Conservation (phyloP, 2,113 vertebrate genomes). For the Lepisosteus oculatus region DNA sequence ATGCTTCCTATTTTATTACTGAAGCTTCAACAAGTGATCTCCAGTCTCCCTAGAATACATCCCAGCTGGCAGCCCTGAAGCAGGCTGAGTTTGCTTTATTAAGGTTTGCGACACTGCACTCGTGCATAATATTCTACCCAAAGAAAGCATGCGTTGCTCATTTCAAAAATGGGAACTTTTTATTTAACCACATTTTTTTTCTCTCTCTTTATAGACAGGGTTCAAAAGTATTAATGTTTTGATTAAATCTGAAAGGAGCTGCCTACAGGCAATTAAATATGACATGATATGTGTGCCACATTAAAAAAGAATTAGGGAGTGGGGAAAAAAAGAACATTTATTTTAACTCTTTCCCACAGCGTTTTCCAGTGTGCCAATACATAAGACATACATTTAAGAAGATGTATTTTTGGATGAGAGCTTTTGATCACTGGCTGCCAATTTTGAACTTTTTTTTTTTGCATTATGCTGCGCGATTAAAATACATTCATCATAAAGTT, state of each 20-base stretch:
- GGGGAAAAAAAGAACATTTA: no score
- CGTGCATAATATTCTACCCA: neutral
- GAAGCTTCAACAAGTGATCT: no score
- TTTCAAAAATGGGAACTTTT: slow-evolving; percentile 1
- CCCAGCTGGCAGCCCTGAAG: no score
- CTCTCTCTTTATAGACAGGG: slow-evolving; percentile 20
- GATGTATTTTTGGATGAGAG: no score
- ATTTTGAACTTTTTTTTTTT: slow-evolving; percentile 31
- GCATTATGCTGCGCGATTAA: no score
- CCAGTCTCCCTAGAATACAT: no score
- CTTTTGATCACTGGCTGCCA: no score
- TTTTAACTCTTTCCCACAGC: no score
- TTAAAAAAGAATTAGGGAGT: slow-evolving; percentile 51
- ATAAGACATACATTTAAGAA: no score
- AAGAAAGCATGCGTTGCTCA: neutral
- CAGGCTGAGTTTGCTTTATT: neutral
- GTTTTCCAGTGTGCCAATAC: no score
- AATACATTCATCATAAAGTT: no score
- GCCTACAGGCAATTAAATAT: slow-evolving; percentile 66
- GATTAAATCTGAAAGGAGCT: slow-evolving; percentile 64
- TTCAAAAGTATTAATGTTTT: slow-evolving; percentile 57
- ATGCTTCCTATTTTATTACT: no score
- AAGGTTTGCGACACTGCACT: neutral
- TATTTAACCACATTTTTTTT: neutral
- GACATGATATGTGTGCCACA: slow-evolving; percentile 43